Conservation (phyloP, 2,888 invertebrate species). For the Andrena minutula region DNA sequence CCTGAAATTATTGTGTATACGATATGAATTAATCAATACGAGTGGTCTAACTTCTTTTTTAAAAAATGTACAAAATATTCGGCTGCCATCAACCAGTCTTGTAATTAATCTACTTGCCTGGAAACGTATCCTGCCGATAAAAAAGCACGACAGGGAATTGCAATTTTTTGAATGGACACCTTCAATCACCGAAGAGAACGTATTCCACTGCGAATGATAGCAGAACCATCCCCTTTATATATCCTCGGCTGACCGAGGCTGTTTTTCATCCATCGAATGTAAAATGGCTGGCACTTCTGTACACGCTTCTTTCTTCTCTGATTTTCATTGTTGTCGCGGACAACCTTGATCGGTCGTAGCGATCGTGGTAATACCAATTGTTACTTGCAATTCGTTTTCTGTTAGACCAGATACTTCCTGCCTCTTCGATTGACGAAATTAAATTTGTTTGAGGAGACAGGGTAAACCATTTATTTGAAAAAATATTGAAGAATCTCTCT, state of each 20-base stretch:
- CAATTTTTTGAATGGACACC: slow-evolving; percentile 29
- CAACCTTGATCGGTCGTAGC: slow-evolving; percentile 36
- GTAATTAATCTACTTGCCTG: slow-evolving; percentile 26
- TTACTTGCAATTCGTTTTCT: slow-evolving; percentile 13
- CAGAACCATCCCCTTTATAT: slow-evolving; percentile 67
- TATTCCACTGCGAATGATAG: slow-evolving; percentile 41
- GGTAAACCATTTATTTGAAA: neutral
- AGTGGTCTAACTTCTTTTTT: neutral
- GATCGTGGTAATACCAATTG: slow-evolving; percentile 14
- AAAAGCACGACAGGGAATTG: neutral
- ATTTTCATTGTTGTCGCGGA: slow-evolving; percentile 28
- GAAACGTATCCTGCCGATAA: neutral
- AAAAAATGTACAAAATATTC: neutral
- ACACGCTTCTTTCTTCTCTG: slow-evolving; percentile 30
- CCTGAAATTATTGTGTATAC: no score
- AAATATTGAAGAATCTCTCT: neutral
- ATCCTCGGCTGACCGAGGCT: slow-evolving; percentile 48
- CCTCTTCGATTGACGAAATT: neutral
- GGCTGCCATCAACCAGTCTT: neutral
- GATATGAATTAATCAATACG: neutral
- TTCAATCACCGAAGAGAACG: slow-evolving; percentile 29
- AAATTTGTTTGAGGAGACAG: neutral
- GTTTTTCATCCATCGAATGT: slow-evolving; percentile 61
- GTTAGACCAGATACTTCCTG: neutral
- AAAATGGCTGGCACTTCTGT: slow-evolving; percentile 54